Conservation (phyloP, 92 coral and sea anemone genomes). For the Heliopora coerulea region DNA sequence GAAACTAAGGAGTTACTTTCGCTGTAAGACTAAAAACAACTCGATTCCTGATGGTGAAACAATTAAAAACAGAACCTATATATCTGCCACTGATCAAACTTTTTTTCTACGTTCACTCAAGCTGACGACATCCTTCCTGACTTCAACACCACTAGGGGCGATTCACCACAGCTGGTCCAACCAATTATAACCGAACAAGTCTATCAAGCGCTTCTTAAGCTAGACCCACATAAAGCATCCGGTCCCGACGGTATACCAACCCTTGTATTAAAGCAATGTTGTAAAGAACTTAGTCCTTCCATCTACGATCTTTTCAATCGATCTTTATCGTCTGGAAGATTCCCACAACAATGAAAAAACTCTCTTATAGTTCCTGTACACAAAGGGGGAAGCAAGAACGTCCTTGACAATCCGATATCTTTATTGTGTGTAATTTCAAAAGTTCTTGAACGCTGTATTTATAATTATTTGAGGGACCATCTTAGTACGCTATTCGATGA, state of each 20-base stretch:
- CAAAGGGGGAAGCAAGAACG: constrained; percentile 7
- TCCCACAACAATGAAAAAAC: constrained; percentile 46
- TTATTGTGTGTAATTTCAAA: too few relatives aligned
- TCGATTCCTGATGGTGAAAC: constrained; percentile 17
- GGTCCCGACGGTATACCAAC: constrained; percentile 52
- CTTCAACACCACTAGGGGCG: too few relatives aligned
- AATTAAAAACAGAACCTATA: constrained; percentile 5
- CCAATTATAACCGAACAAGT: neutral
- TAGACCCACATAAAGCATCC: constrained; percentile 52
- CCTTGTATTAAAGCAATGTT: constrained; percentile 46
- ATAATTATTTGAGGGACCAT: constrained; percentile 15
- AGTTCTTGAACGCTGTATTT: constrained; percentile 52
- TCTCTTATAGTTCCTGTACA: constrained; percentile 47
- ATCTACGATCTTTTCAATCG: constrained; percentile 41
- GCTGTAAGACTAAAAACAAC: constrained; percentile 36
- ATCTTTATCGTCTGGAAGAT: constrained; percentile 32
- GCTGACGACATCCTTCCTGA: constrained; percentile 20
- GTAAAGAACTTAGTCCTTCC: constrained; percentile 50
- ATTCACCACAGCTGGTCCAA: constrained; percentile 10
- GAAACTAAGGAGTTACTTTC: constrained; percentile 42
- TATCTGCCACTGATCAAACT: constrained; percentile 38
- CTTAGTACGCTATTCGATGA: constrained; percentile 8
- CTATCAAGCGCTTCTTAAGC: constrained; percentile 27
- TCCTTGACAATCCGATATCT: constrained; percentile 10
- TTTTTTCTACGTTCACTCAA: constrained; percentile 43